Evolutionary conservation across 2,888 invertebrate genomes (phyloP), one percentile per base, ranked within the genome.

Genomic region (Oligia fasciuncula): DNA sequence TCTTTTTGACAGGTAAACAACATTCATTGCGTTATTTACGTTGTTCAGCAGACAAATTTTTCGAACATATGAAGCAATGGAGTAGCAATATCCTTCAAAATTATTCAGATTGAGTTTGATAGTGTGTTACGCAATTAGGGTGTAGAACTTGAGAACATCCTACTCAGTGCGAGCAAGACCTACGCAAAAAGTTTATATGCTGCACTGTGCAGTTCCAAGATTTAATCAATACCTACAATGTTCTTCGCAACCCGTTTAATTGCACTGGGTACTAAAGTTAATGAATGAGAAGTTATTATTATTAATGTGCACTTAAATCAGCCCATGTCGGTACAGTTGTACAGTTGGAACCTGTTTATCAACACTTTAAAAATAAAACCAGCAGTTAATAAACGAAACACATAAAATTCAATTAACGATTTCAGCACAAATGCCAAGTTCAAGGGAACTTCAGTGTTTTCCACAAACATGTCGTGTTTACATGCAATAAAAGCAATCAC

Each of bases 401-500:
- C 80, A 85, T 84, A 81, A 81, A 79, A 82, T 80, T 72, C 73
- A 84, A 88, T 87, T 73, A 85, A 75, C 72, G 73, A 65, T 73
- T 82, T 70, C 78, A 81, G 73, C 62, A 81, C 75, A 81, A 84
- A 85, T 80, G 85, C 57, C 85, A 89, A 90, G 91, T 90, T 88
- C 85, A 90, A 90, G 90, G 88, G 83, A 80, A 88, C 79, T 66
- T 80, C 73, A 79, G 62, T 80, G 90, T 86, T 91, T 90, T 85
- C 89, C 84, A 91, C 90, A 91, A 91, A 91, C 88, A 90, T 92
- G 91, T 87, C 92, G 90, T 92, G 92, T 92, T 90, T 90, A 92
- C 92, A 91, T 89, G 91, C 90, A 90, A 91, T 93, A 90, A 93
- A 92, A 83, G 87, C 91, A 79, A 88, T 88, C 88, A 72, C 71